phyloP scores from a whole-genome alignment of 2,113 vertebrate species.

The Brachypteracias leptosomus region DNA sequence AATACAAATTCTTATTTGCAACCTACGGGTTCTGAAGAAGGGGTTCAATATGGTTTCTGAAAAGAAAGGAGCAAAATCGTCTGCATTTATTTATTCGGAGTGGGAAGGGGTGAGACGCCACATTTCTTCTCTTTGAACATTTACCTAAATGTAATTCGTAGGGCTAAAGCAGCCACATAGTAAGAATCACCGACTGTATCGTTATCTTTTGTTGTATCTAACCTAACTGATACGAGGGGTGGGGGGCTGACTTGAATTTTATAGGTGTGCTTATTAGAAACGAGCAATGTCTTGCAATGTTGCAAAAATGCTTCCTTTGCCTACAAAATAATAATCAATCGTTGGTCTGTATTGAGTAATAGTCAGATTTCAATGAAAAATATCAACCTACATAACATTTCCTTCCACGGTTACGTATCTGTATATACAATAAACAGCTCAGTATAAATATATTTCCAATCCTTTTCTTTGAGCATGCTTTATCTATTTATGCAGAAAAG shows the following conservation, averaged over 20 bases:
- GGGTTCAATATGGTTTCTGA: neutral
- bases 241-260: neutral
- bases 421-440: neutral
- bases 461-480: constrained; percentile 21
- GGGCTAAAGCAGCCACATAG: neutral
- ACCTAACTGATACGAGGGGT: neutral
- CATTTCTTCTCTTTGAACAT: neutral
- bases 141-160: neutral
- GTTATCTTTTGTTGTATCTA: constrained; percentile 56
- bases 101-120: neutral
- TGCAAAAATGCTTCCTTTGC: neutral
- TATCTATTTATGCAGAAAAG: constrained; percentile 50
- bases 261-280: neutral
- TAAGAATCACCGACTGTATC: neutral
- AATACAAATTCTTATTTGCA: constrained; percentile 7
- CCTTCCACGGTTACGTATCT: neutral
- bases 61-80: neutral
- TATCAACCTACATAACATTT: neutral
- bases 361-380: neutral
- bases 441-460: neutral
- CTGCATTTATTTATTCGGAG: neutral
- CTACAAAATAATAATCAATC: neutral
- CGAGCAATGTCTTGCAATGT: neutral
- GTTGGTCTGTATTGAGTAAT: neutral
- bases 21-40: neutral